These are phyloP conservation scores for Drosophila sordidula DNA, from an alignment of 2,888 invertebrate genomes.

Conservation along the genomic window DNA sequence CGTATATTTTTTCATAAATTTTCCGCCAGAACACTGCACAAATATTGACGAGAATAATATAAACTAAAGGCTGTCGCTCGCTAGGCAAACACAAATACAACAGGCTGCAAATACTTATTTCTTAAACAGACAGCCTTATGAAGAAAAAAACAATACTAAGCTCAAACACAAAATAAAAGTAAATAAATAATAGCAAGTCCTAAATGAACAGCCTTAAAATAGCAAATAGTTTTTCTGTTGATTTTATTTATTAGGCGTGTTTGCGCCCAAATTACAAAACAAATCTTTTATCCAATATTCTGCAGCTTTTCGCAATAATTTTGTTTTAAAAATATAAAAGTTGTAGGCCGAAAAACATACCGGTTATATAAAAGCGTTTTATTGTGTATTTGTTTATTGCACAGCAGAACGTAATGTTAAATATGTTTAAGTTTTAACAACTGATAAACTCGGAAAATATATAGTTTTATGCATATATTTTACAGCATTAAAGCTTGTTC, in stretches of 20 bases:
- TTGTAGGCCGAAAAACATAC: no score
- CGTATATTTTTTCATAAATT: conserved; percentile 33
- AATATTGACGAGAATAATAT: conserved; percentile 60
- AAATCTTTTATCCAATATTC: background rate
- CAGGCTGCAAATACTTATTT: conserved; percentile 14
- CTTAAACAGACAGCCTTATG: conserved; percentile 9
- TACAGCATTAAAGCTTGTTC: no score
- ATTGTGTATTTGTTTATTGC: background rate
- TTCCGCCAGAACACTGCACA: conserved; percentile 38
- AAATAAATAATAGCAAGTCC: conserved; percentile 13
- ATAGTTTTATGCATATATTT: no score
- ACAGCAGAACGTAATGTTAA: background rate
- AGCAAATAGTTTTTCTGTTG: conserved; percentile 9
- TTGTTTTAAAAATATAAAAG: no score
- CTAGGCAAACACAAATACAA: conserved; percentile 39
- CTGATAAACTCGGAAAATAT: no score
- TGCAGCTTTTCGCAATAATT: background rate
- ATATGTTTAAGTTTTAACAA: background rate
- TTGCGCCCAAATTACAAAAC: conserved; percentile 13
- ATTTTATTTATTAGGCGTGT: conserved; percentile 41
- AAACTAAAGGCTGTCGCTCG: conserved; percentile 44
- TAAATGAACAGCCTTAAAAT: conserved; percentile 44
- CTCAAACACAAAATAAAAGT: background rate
- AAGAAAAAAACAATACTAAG: conserved; percentile 1
- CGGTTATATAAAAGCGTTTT: background rate